phyloP scores from a whole-genome alignment of 35 echinoderm and acorn worm species.

The Ophioderma brevispina region DNA sequence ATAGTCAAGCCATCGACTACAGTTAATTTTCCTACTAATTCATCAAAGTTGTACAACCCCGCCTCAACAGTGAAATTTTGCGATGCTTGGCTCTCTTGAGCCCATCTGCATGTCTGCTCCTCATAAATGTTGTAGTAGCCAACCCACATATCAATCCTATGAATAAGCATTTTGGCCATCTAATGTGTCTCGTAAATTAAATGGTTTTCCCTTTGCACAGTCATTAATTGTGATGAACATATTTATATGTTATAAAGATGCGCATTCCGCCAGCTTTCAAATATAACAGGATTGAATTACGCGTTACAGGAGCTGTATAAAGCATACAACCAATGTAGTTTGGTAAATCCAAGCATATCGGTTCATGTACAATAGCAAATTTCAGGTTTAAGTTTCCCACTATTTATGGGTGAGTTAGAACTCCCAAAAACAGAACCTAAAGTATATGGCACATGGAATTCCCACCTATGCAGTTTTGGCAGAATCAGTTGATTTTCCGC shows the following conservation, averaged over 20 bases:
- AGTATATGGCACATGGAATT: neutral
- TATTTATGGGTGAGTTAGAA: neutral
- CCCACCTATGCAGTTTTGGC: neutral
- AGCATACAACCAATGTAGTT: neutral
- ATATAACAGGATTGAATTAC: neutral
- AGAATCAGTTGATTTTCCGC: neutral
- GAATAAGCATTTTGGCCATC: neutral
- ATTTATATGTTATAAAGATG: neutral
- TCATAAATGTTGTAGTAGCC: neutral
- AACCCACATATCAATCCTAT: neutral
- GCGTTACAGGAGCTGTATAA: neutral
- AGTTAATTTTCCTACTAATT: too few relatives aligned
- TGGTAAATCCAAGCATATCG: neutral
- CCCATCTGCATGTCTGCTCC: neutral
- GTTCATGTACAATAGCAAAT: neutral
- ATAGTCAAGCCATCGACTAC: too few relatives aligned
- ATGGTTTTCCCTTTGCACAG: neutral
- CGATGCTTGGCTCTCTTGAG: too few relatives aligned
- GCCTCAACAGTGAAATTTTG: too few relatives aligned
- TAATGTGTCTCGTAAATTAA: neutral
- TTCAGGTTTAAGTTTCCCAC: neutral
- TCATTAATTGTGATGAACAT: neutral
- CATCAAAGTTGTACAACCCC: too few relatives aligned
- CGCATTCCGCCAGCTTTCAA: neutral
- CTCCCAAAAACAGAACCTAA: neutral